These are phyloP conservation scores for Bradysia coprophila DNA, from an alignment of 1,140 invertebrate species.

Conservation along the genomic window DNA sequence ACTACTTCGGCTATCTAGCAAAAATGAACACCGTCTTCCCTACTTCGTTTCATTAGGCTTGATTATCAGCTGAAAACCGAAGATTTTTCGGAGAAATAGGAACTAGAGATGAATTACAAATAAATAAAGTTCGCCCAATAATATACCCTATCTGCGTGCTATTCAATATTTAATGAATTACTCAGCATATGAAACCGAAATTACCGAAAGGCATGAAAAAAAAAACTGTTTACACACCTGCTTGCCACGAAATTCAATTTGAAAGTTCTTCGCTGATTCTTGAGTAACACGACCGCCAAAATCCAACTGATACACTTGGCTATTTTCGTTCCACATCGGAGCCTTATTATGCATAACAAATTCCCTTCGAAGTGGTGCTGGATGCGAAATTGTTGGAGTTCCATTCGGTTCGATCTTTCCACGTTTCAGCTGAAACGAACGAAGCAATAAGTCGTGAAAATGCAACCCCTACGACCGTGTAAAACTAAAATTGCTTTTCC, in stretches of 20 bases:
- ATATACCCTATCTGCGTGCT: no score
- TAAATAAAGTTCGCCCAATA: no score
- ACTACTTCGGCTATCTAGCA: no score
- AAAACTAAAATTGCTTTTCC: neutral
- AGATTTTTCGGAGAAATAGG: no score
- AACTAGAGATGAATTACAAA: no score
- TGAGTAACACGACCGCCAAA: conserved; percentile 98
- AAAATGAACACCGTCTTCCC: no score
- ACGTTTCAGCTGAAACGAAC: conserved; percentile 38
- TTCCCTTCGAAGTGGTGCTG: conserved; percentile 40
- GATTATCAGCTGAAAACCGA: no score
- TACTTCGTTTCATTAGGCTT: no score
- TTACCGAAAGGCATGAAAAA: no score
- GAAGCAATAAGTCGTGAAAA: conserved; percentile 1
- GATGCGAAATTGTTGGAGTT: conserved; percentile 13
- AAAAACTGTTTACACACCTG: no score
- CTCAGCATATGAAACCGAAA: no score
- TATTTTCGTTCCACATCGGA: conserved; percentile 98
- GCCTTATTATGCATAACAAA: conserved; percentile 98
- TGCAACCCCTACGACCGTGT: neutral
- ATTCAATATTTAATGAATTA: no score
- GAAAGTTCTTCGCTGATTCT: conserved; percentile 98
- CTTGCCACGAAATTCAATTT: conserved; percentile 93
- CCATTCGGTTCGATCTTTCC: conserved; percentile 38
- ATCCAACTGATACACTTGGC: conserved; percentile 97